These are phyloP conservation scores for Vollenhovia emeryi DNA, from an alignment of 1,140 invertebrate genomes.

Conservation along the genomic window DNA sequence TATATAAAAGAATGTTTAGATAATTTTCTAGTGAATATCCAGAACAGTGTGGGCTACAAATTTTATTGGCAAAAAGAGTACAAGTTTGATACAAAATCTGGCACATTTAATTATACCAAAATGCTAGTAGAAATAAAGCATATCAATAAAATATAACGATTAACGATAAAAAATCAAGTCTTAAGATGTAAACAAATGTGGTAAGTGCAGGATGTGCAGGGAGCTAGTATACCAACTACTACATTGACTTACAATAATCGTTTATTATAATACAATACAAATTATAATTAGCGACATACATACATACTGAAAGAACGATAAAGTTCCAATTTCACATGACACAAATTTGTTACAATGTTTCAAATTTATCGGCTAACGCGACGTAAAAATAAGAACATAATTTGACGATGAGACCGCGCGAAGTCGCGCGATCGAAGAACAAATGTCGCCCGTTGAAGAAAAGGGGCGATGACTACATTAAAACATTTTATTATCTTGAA, in stretches of 20 bases:
- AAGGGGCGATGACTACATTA: constrained; percentile 62
- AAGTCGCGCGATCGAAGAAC: constrained; percentile 70
- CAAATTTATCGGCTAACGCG: background rate
- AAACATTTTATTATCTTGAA: constrained; percentile 63
- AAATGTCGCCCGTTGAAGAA: constrained; percentile 74
- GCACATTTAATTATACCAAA: no score
- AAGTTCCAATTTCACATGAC: background rate
- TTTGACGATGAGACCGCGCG: constrained; percentile 70
- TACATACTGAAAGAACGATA: background rate
- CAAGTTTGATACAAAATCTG: no score
- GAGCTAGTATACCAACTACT: constrained; percentile 12
- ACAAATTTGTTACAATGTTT: background rate
- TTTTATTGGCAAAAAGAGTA: no score
- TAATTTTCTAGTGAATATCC: no score
- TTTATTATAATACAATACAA: constrained; percentile 19
- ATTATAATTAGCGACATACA: background rate
- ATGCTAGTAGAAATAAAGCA: no score
- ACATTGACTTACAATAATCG: constrained; percentile 36
- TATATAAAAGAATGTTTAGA: no score
- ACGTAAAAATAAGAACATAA: background rate
- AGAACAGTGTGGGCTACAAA: no score
- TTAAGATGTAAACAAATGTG: background rate
- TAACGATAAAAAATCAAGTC: no score
- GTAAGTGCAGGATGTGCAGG: constrained; percentile 2
- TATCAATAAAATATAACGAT: no score